These are phyloP conservation scores for Dasypogon diadema DNA, from an alignment of 2,888 invertebrate species.

Conservation along the genomic window DNA sequence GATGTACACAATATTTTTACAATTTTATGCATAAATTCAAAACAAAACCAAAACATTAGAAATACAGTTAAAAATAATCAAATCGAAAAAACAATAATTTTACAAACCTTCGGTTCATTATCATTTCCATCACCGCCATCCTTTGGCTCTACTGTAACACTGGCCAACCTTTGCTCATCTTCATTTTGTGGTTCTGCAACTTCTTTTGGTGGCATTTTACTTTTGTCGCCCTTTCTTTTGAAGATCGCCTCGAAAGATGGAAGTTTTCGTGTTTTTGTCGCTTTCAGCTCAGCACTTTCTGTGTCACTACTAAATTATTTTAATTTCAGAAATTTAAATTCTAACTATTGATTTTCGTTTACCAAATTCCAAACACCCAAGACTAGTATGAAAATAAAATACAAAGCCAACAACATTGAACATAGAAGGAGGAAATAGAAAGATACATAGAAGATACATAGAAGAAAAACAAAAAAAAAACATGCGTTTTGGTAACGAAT, in stretches of 20 bases:
- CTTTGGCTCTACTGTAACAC: slow-evolving; percentile 58
- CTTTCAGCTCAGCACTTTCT: slow-evolving; percentile 73
- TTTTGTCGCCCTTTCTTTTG: slow-evolving; percentile 64
- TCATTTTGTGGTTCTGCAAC: slow-evolving; percentile 58
- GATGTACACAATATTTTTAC: too few relatives aligned
- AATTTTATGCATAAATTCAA: too few relatives aligned
- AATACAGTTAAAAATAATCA: too few relatives aligned
- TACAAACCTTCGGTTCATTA: slow-evolving; percentile 65
- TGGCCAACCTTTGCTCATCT: slow-evolving; percentile 58
- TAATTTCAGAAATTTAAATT: slow-evolving; percentile 58
- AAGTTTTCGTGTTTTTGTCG: slow-evolving; percentile 58
- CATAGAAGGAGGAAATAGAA: not conserved
- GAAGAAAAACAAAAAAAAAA: not conserved
- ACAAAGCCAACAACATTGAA: not conserved
- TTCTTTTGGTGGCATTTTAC: slow-evolving; percentile 57
- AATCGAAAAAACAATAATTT: not conserved
- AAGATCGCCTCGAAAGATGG: slow-evolving; percentile 66
- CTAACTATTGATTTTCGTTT: slow-evolving; percentile 14
- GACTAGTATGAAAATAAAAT: not conserved
- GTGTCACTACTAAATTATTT: slow-evolving; percentile 74
- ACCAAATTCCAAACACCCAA: slow-evolving; percentile 31
- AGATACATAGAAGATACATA: not conserved
- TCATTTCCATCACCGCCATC: slow-evolving; percentile 64
- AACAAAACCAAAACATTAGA: too few relatives aligned
- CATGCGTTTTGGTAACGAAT: not conserved